Conservation (phyloP, 2,113 vertebrate species). For the Nycticryphes semicollaris region DNA sequence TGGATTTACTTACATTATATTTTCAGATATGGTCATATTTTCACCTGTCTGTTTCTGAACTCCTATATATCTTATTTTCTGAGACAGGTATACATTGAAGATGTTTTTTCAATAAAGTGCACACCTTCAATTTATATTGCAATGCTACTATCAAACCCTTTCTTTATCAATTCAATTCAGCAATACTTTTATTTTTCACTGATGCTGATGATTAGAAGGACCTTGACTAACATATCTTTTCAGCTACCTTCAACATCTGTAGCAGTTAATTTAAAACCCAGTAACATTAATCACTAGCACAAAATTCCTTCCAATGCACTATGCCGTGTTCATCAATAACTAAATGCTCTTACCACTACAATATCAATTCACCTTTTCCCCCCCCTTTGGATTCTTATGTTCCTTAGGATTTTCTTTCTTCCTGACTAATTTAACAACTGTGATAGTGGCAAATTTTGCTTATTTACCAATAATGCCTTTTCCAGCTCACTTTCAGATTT, state of each 20-base stretch:
- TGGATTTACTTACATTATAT: background rate
- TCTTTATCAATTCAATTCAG: background rate
- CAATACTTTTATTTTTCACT: background rate
- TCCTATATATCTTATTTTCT: background rate
- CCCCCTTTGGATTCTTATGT: background rate
- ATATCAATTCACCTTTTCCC: background rate
- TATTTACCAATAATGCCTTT: background rate
- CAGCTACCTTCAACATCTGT: background rate
- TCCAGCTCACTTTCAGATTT: background rate
- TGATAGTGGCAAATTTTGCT: background rate
- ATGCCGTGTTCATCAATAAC: background rate
- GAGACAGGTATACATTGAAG: background rate
- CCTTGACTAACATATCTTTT: background rate
- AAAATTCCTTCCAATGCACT: background rate
- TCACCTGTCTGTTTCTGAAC: background rate
- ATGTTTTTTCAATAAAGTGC: background rate
- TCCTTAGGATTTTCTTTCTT: background rate
- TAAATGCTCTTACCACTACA: background rate
- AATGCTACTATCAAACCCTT: background rate
- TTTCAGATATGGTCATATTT: background rate
- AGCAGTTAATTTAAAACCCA: background rate
- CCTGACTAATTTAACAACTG: background rate
- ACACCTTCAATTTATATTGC: background rate
- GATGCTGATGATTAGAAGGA: background rate
- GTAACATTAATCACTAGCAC: background rate